A percentile compares a stretch with the other conserved stretches of the same genome.
Conservation (phyloP, 1,140 invertebrate species). For the Anastrepha obliqua region DNA sequence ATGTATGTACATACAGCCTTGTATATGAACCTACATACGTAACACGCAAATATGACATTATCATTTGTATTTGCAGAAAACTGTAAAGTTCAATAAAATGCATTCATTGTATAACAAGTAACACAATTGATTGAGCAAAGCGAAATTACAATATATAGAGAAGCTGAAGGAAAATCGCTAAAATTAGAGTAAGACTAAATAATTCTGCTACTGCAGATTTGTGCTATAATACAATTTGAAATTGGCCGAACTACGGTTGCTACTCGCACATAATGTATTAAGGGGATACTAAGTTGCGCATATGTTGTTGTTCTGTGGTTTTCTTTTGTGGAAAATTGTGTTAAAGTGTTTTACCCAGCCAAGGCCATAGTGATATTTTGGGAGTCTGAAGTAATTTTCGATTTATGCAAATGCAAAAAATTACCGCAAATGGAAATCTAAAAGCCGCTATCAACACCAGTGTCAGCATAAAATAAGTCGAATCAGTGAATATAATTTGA, state of each 20-base stretch:
- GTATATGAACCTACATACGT: not conserved
- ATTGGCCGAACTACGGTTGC: not conserved
- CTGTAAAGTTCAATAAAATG: not conserved
- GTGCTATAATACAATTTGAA: not conserved
- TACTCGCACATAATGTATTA: not conserved
- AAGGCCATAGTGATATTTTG: too few species aligned
- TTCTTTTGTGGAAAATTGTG: not conserved
- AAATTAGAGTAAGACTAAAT: not conserved
- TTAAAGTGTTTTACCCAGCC: too few species aligned
- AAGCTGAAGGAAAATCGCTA: not conserved
- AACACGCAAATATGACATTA: conserved; percentile 4
- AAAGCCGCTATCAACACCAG: not conserved
- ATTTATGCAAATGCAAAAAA: not conserved
- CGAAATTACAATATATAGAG: not conserved
- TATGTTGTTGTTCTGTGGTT: too few species aligned
- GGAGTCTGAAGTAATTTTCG: too few species aligned
- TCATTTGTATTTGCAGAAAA: conserved; percentile 7
- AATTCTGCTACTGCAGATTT: not conserved
- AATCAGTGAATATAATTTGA: conserved; percentile 14
- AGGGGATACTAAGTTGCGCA: too few species aligned
- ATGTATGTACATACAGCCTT: not conserved
- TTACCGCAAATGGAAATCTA: not conserved
- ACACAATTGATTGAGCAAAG: not conserved
- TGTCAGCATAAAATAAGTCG: not conserved
- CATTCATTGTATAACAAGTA: conserved; percentile 17